Evolutionary conservation across 2,888 invertebrate species (phyloP), one percentile per base, ranked within the genome.

Genomic region (Synanthedon formicaeformis): DNA sequence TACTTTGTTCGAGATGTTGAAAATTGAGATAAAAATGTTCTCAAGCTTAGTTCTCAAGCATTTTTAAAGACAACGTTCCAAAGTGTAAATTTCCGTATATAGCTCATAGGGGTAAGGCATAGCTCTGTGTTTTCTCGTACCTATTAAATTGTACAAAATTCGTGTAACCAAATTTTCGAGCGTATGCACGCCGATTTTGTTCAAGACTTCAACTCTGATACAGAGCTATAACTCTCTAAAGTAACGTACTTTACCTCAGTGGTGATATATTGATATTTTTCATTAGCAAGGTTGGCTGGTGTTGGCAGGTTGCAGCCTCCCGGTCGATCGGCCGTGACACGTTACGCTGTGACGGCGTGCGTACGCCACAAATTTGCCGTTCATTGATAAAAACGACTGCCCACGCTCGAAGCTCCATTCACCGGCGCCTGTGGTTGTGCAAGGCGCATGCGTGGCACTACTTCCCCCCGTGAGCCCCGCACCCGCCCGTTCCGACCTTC

Each of bases 371-470:
- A 81, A 78, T 82, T 83, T 71, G 81, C 80, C 73, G 82, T 84
- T 80, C 87, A 87, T 87, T 86, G 82, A 87, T 87, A 84, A 86
- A 85, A 83, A 84, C 75, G 65, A 62, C 73, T 81, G 71, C 87
- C 83, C 80, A 84, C 85, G 62, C 34, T 34, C 64, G 63, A 71
- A 74, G 65, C 68, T 80, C 84, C 86, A 84, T 84, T 84, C 84
- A 83, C 82, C 74, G 81, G 82, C 81, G 82, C 81, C 81, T 64
- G 50, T 59, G 65, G 63, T 86, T 85, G 84, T 78, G 76, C 85
- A 86, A 85, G 64, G 69, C 71, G 68, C 75, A 67, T 74, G 76
- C 73, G 72, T 68, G 67, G 66, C 69, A 66, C 67, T 68, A 60
- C 63, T 62, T 57, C 55, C 55, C 55, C 66, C 55, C 58, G 53